These are phyloP conservation scores for Acleris cristana DNA, from an alignment of 2,888 invertebrate species.

Conservation along the genomic window DNA sequence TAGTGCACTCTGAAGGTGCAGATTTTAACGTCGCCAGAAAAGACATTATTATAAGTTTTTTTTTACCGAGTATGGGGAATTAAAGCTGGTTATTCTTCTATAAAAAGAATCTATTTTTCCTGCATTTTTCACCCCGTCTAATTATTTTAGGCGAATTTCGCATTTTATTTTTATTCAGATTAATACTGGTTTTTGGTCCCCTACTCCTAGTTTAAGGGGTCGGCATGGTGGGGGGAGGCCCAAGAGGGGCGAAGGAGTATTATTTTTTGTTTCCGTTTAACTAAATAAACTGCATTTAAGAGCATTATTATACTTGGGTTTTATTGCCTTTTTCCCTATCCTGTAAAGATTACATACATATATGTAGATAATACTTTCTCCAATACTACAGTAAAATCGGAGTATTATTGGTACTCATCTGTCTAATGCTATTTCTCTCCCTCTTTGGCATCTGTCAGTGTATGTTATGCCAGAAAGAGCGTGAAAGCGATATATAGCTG, in stretches of 20 bases:
- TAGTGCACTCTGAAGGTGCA: background rate
- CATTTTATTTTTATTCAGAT: slow-evolving; percentile 8
- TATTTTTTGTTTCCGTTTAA: slow-evolving; percentile 33
- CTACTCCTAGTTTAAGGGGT: slow-evolving; percentile 17
- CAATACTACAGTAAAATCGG: too few species aligned
- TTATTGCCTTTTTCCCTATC: slow-evolving; percentile 6
- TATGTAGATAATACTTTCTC: too few species aligned
- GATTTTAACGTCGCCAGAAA: slow-evolving; percentile 9
- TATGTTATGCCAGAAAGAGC: too few species aligned
- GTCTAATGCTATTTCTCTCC: too few species aligned
- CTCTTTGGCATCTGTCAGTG: too few species aligned
- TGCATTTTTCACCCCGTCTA: too few species aligned
- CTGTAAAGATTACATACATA: too few species aligned
- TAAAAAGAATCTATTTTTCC: too few species aligned
- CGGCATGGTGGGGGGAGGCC: slow-evolving; percentile 13
- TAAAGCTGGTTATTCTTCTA: background rate
- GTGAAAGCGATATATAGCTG: too few species aligned
- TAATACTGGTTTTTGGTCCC: too few species aligned
- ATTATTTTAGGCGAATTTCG: background rate
- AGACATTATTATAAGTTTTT: slow-evolving; percentile 20
- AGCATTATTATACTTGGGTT: slow-evolving; percentile 26
- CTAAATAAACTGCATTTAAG: slow-evolving; percentile 34
- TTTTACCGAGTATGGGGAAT: slow-evolving; percentile 1
- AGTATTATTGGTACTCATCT: too few species aligned
- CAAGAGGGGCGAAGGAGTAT: slow-evolving; percentile 10